Percentiles rank a stretch among this genome's conserved stretches.
Evolutionary conservation across 2,113 vertebrate species (phyloP).

Genomic region (Podiceps cristatus): DNA sequence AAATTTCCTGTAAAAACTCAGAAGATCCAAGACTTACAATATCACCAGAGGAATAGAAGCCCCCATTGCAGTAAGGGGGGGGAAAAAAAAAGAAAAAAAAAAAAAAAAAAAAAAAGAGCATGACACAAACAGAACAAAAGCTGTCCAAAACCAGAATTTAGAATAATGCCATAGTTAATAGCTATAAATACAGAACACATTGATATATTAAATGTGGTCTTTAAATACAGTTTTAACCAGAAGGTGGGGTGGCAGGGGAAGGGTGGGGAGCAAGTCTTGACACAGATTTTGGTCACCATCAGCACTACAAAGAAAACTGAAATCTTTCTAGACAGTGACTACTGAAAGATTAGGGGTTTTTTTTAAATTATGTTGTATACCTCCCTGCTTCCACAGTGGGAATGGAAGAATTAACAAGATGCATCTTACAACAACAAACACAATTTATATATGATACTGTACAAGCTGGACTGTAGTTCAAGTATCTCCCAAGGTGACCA

Average conservation of each 20-base stretch:
- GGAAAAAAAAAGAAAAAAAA: no score
- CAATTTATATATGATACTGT: neutral
- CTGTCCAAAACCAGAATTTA: neutral
- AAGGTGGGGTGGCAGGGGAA: neutral
- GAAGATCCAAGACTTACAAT: neutral
- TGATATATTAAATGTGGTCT: neutral
- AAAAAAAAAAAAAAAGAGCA: neutral
- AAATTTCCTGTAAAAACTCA: neutral
- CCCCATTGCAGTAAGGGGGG: neutral
- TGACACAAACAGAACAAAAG: neutral
- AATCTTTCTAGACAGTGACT: neutral
- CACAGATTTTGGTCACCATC: neutral
- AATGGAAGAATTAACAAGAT: neutral
- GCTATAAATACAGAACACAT: neutral
- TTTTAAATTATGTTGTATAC: neutral
- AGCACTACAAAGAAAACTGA: neutral
- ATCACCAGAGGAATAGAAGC: neutral
- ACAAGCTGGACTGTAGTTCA: neutral
- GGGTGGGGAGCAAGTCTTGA: neutral
- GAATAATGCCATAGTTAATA: neutral
- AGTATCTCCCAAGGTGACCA: neutral
- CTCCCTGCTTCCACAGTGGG: neutral
- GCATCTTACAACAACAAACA: neutral
- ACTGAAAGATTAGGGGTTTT: neutral
- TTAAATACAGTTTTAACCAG: neutral